Evolutionary conservation across 37 sponge, comb jelly and placozoan genomes (phyloP).

Genomic region (Geodia barretti): DNA sequence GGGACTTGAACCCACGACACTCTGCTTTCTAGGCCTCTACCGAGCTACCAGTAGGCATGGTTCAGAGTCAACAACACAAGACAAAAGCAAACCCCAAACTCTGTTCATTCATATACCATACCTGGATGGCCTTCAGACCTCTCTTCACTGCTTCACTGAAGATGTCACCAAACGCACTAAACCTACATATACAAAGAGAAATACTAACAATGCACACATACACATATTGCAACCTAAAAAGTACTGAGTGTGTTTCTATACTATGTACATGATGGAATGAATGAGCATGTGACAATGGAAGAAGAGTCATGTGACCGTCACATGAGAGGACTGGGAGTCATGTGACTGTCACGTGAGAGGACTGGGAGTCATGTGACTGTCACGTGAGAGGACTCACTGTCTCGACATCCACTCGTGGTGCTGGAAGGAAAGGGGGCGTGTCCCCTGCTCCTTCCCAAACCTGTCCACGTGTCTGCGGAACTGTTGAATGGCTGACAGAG

Average conservation of each 20-base stretch:
- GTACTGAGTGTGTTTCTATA: no score
- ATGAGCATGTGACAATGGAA: background rate
- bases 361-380: background rate
- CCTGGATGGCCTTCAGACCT: constrained; percentile 39
- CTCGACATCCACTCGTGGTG: constrained; percentile 86
- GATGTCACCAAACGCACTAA: constrained; percentile 87
- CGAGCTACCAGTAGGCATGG: no score
- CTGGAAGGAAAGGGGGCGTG: constrained; percentile 73
- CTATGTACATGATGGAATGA: background rate
- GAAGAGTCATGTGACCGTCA: background rate
- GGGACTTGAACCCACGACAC: no score
- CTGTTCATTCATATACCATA: background rate
- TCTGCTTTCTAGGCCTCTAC: no score
- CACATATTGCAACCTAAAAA: background rate
- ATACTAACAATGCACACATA: background rate
- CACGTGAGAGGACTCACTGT: constrained; percentile 53
- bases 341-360: background rate
- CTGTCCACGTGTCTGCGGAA: constrained; percentile 81
- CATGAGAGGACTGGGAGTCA: no score
- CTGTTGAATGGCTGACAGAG: constrained; percentile 70
- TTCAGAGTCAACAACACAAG: background rate
- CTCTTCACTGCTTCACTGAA: constrained; percentile 73
- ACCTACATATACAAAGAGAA: constrained; percentile 39
- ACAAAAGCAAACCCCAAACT: background rate
- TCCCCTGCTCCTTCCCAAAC: constrained; percentile 63